These are phyloP conservation scores for Taxidea taxus DNA, from an alignment of 2,113 vertebrate species.

Conservation along the genomic window DNA sequence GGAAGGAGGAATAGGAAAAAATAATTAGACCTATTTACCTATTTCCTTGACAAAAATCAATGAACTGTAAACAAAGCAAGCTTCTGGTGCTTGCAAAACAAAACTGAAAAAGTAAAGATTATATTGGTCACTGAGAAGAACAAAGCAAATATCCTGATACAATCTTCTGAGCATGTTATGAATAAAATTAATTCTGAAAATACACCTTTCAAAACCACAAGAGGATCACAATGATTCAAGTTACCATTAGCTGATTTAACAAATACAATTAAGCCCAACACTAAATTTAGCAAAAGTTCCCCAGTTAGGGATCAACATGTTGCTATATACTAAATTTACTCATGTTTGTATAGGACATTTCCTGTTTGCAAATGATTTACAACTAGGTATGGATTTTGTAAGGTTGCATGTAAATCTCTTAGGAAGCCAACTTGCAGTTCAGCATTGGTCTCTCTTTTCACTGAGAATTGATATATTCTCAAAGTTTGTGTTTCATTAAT, in stretches of 20 bases:
- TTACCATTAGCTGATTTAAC: background rate
- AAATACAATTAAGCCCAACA: background rate
- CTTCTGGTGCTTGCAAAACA: background rate
- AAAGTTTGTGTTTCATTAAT: background rate
- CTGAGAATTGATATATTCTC: background rate
- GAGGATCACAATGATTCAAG: background rate
- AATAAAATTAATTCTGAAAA: constrained; percentile 45
- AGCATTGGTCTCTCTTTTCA: background rate
- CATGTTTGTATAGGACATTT: background rate
- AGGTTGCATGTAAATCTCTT: background rate
- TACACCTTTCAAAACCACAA: background rate
- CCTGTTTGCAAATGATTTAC: background rate
- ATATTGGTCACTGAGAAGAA: background rate
- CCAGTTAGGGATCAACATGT: background rate
- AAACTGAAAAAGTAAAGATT: background rate
- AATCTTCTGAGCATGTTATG: background rate
- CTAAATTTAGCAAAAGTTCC: background rate
- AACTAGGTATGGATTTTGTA: background rate
- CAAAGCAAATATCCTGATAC: background rate
- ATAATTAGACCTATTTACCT: background rate
- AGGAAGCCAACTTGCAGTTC: background rate
- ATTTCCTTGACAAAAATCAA: background rate
- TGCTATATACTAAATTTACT: background rate
- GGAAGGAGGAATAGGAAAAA: background rate
- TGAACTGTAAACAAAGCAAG: background rate